Percentiles rank a stretch among this genome's conserved stretches.
Conservation (phyloP, 2,113 vertebrate species). For the Clupea harengus region DNA sequence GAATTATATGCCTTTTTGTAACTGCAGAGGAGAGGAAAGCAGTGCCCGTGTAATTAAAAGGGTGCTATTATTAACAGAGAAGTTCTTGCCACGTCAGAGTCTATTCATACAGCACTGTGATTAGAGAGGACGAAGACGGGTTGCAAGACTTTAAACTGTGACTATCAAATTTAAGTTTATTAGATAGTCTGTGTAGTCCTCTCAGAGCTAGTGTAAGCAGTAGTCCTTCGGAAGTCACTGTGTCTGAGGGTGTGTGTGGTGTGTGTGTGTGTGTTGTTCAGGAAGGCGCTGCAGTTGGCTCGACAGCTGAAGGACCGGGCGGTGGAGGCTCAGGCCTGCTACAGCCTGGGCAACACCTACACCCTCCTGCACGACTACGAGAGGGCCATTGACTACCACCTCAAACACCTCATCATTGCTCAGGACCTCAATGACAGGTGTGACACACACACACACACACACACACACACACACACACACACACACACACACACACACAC, state of each 20-base stretch:
- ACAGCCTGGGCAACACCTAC: conserved; percentile 94
- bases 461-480: background rate
- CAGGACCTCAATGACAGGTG: conserved; percentile 59
- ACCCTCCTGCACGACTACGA: conserved; percentile 94
- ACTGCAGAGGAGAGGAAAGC: background rate
- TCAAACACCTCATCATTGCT: conserved; percentile 93
- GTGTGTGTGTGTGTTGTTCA: conserved; percentile 47
- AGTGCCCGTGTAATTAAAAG: background rate
- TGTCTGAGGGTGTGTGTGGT: background rate
- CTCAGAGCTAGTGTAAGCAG: too few species aligned
- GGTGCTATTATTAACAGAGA: background rate
- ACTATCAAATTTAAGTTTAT: too few species aligned
- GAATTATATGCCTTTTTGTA: background rate
- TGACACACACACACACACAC: background rate
- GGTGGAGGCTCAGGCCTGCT: conserved; percentile 95
- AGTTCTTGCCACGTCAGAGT: conserved; percentile 28
- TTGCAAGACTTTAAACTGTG: background rate
- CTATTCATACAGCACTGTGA: background rate
- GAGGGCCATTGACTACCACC: conserved; percentile 91
- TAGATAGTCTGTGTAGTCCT: too few species aligned
- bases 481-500: conserved; percentile 10
- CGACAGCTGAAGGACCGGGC: conserved; percentile 89
- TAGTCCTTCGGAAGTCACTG: background rate
- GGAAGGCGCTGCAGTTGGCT: conserved; percentile 88
- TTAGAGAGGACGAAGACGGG: too few species aligned